Evolutionary conservation across 30 jellyfish, hydroid and myxozoan genomes (phyloP).

Genomic region (Chrysaora quinquecirrha): DNA sequence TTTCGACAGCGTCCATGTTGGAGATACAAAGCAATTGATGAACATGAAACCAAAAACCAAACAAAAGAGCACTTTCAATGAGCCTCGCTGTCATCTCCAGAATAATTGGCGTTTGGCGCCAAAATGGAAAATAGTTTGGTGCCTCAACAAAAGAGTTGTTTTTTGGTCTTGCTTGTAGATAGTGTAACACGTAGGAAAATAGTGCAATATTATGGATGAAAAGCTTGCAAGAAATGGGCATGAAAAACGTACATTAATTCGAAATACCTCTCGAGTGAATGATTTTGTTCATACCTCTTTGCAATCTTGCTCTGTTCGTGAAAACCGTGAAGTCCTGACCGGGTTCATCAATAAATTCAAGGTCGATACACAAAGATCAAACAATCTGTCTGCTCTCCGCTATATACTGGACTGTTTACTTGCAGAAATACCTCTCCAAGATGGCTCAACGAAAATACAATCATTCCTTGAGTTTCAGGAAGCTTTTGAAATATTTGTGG

Average conservation of each 20-base stretch:
- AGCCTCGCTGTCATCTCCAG: neutral
- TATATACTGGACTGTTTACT: slow-evolving; percentile 36
- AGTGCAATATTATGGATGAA: too few species aligned
- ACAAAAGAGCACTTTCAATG: neutral
- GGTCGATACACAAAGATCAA: slow-evolving; percentile 19
- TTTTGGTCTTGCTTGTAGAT: too few species aligned
- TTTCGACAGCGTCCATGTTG: slow-evolving; percentile 1
- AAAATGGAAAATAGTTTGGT: too few species aligned
- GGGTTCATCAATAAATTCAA: slow-evolving; percentile 11
- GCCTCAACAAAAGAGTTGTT: too few species aligned
- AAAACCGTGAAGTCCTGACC: neutral
- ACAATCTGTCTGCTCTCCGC: slow-evolving; percentile 42
- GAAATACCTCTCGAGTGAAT: neutral
- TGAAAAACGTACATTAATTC: neutral
- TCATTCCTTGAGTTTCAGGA: slow-evolving; percentile 33
- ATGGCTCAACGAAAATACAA: slow-evolving; percentile 23
- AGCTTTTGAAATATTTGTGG: slow-evolving; percentile 39
- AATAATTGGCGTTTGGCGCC: too few species aligned
- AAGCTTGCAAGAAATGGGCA: neutral
- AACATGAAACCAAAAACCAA: neutral
- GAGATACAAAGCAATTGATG: neutral
- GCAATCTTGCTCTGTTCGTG: neutral
- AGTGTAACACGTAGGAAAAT: too few species aligned
- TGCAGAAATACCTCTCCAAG: slow-evolving; percentile 29
- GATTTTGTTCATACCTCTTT: neutral